Base-by-base conservation (phyloP, 64 coral and sea anemone species). In the Montipora sp. region DNA sequence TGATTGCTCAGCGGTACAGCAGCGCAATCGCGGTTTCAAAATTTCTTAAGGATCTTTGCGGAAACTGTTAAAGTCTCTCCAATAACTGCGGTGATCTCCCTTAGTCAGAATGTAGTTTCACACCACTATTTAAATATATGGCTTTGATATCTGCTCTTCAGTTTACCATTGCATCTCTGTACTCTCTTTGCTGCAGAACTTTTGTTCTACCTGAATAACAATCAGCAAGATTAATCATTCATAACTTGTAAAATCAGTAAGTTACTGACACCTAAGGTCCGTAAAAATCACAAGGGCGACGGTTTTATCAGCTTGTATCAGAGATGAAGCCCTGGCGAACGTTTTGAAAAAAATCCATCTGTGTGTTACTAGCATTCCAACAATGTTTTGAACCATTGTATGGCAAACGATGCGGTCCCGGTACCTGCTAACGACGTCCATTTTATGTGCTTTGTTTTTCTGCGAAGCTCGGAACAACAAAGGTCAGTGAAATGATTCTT, bases 401-500 rank as follows among this genome's bases (percentile, higher is more conserved):
- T 20, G 63, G 66, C 44, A 10, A 72, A 85, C 63, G 5, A 85
- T 85, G 82, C 63, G 7, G 8, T 45, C 71, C 47, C 71, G 82
- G 82, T 85, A 85, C 82, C 82, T 19, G 82, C 47, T 85, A 4
- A 18, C 68, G 16, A 21, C 63, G 46, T 85, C 16, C 60, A 72
- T 51, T 48, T 85, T 69, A 49, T 49, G 46, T n/a, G 45, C 46
- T n/a, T 44, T 71, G 82, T 22, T 70, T 85, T 85, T 27, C 65
- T 71, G 65, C 66, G 65, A 72, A 72, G 65, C 82, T 23, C 82
- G 22, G 48, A 71, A 72, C 65, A 85, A 72, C 82, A 70, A 85
- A 72, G 82, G 82, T 85, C 16, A 48, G 82, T 72, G 23, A 49
- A 81, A 20, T 60, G 13, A 81, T 61, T 24, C 7, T 60, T 11